Percentiles rank a stretch among this genome's conserved stretches.
Conservation (phyloP, 2,888 invertebrate species). For the Diplolepis rosae region DNA sequence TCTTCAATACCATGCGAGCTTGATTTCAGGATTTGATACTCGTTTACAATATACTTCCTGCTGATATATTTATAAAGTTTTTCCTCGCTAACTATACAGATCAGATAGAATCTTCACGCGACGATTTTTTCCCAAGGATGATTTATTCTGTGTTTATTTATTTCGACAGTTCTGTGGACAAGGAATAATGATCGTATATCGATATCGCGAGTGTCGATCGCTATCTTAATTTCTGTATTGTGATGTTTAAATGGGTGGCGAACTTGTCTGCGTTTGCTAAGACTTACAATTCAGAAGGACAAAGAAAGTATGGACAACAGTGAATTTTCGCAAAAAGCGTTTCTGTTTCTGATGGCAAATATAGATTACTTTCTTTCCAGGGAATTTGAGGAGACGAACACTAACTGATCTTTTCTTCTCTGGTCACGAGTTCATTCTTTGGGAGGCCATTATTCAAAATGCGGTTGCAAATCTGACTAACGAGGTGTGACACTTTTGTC, state of each 20-base stretch:
- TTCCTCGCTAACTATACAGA: not conserved
- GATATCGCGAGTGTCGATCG: conserved; percentile 14
- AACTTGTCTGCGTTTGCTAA: not conserved
- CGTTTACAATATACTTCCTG: conserved; percentile 7
- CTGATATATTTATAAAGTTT: conserved; percentile 23
- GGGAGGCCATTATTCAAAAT: not conserved
- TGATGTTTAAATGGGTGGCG: not conserved
- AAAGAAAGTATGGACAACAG: not conserved
- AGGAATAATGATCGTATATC: conserved; percentile 2
- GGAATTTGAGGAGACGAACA: not conserved
- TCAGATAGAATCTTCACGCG: conserved; percentile 17
- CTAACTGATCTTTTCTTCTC: conserved; percentile 1
- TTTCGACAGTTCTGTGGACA: conserved; percentile 14
- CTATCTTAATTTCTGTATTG: conserved; percentile 26
- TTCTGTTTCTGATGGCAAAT: not conserved
- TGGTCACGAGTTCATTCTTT: conserved; percentile 13
- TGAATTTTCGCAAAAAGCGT: not conserved
- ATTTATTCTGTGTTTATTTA: conserved; percentile 18
- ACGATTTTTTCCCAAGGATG: conserved; percentile 21
- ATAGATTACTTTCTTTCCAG: conserved; percentile 10
- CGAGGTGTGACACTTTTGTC: conserved; percentile 8
- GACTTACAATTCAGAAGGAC: not conserved
- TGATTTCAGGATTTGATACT: conserved; percentile 21
- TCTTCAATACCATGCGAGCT: not conserved
- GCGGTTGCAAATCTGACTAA: conserved; percentile 14